Percentiles rank a stretch among this genome's conserved stretches.
Conservation (phyloP, 2,113 vertebrate genomes). For the Lichenostomus cassidix region DNA sequence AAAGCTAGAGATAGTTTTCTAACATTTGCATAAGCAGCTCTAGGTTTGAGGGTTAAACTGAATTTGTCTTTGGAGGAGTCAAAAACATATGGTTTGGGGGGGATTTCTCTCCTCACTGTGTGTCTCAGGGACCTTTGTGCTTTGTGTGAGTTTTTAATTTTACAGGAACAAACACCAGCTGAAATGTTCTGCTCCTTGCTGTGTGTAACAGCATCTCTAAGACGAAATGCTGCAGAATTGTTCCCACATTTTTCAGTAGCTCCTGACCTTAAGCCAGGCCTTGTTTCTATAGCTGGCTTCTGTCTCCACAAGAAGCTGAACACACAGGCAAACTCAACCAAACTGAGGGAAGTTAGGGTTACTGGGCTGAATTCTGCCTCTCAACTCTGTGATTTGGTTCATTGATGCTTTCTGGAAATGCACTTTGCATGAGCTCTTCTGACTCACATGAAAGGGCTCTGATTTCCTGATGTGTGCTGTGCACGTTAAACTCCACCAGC, state of each 20-base stretch:
- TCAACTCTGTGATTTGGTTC: not conserved
- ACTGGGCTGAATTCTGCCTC: not conserved
- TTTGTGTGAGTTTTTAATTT: not conserved
- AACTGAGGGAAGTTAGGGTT: accelerated
- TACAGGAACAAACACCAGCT: not conserved
- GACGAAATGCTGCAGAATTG: not conserved
- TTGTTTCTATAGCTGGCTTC: not conserved
- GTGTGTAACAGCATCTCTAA: not conserved
- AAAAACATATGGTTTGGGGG: not conserved
- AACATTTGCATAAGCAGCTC: not conserved
- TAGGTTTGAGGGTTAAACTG: not conserved
- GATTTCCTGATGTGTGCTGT: not conserved
- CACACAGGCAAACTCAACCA: not conserved
- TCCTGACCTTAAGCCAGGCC: constrained; percentile 3
- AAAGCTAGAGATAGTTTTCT: not conserved
- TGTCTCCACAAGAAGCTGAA: not conserved
- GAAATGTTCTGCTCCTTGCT: not conserved
- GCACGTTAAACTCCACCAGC: not conserved
- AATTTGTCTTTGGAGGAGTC: not conserved
- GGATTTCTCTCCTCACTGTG: accelerated
- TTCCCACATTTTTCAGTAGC: not conserved
- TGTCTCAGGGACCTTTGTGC: not conserved
- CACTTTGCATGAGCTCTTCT: not conserved
- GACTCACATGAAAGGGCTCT: not conserved
- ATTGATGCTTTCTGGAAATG: not conserved